Evolutionary conservation across 2,113 vertebrate genomes (phyloP), one percentile per base, ranked within the genome.

Genomic region (Centropus bengalensis): DNA sequence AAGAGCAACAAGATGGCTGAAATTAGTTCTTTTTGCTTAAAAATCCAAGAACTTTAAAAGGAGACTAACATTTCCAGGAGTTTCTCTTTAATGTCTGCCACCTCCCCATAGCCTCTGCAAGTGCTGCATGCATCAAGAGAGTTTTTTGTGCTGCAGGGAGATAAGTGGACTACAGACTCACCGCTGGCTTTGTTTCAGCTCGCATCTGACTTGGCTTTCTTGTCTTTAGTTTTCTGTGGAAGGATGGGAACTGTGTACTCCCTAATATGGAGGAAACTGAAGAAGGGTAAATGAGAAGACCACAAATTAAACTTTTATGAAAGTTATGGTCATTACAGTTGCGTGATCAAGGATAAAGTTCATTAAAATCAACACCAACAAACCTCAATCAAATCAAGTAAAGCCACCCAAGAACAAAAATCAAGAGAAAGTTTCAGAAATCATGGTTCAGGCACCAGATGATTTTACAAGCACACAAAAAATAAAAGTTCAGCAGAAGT

Each of bases 391-490:
- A 82, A 88, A 82, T 13, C 74, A 14, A 79, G 45, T 23, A 66
- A 55, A 82, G 60, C 55, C 20, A 56, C 8, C 3, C 12, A 75
- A 64, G 10, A 14, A 17, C 12, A 86, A 85, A 86, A 94, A 64
- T 51, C 15, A 87, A 89, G 70, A 82, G 44, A 85, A 94, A 79
- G 63, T 87, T 88, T 88, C 63, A 79, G 67, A 36, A 91, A 45
- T 58, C 63, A 76, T 76, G 67, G 75, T 52, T 86, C 20, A 8
- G 60, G 21, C 63, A 76, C 6, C 33, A 82, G 67, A 67, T 49
- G 8, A 84, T 59, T 86, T 92, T 78, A 59, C 22, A 75, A 89
- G 23, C 13, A 17, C 12, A 17, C 9, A 78, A 55, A 28, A 85
- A 59, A 66, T 19, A 60, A 79, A 45, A 69, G n/a, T 36, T 91